These are phyloP conservation scores for Zapornia atra DNA, from an alignment of 2,113 vertebrate genomes.

Conservation along the genomic window DNA sequence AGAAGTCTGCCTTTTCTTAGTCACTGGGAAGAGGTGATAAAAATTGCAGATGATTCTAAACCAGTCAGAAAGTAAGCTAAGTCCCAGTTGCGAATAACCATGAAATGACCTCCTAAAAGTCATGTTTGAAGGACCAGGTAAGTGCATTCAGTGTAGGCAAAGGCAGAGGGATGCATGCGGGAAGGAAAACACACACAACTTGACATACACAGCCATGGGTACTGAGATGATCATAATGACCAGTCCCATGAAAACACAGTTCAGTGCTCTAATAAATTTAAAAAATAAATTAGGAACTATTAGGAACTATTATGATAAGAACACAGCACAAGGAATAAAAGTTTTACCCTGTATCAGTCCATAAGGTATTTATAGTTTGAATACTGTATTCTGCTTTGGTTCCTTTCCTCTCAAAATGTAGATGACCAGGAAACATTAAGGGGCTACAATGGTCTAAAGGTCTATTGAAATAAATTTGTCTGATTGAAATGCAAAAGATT, in stretches of 20 bases:
- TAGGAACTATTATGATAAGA: not conserved
- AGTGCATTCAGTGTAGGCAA: not conserved
- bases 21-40: not conserved
- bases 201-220: no score
- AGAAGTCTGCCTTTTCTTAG: not conserved
- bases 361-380: not conserved
- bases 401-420: not conserved
- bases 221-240: not conserved
- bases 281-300: not conserved
- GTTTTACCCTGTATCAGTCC: not conserved
- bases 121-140: not conserved
- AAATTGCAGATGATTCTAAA: not conserved
- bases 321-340: not conserved
- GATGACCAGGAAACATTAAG: not conserved
- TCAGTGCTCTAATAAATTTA: accelerated
- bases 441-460: not conserved
- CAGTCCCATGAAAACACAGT: not conserved
- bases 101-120: not conserved
- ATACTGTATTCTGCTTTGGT: not conserved
- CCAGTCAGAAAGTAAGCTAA: not conserved
- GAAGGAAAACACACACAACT: not conserved
- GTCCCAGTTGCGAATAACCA: not conserved
- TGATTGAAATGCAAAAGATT: not conserved
- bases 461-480: not conserved
- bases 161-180: not conserved